Percentiles rank a stretch among this genome's conserved stretches.
phyloP scores from a whole-genome alignment of 2,888 invertebrate genomes.

The Cantharis nigra region DNA sequence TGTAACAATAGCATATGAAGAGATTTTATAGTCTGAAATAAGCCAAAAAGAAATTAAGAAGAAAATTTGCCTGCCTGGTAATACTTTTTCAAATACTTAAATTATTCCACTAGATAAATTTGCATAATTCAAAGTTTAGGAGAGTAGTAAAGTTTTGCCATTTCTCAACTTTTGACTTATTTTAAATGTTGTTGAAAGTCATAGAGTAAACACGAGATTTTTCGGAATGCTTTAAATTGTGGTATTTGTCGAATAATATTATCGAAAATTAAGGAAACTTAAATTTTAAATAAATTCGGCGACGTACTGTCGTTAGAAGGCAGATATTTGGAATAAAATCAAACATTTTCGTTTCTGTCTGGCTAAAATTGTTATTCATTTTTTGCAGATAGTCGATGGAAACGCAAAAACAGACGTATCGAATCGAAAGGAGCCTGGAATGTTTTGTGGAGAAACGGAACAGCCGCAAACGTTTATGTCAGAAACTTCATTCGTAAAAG shows the following conservation, averaged over 20 bases:
- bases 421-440: constrained; percentile 85
- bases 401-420: constrained; percentile 88
- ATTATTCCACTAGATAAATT: constrained; percentile 5
- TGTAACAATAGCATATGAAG: not conserved
- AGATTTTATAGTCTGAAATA: not conserved
- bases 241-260: not conserved
- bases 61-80: not conserved
- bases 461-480: constrained; percentile 94
- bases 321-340: too few species aligned
- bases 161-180: not conserved
- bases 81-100: not conserved
- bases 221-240: not conserved
- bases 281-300: not conserved
- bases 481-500: constrained; percentile 90
- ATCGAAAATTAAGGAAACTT: not conserved
- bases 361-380: constrained; percentile 6
- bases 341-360: too few species aligned
- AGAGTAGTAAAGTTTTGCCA: constrained; percentile 1
- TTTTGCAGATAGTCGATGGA: constrained; percentile 83
- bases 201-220: not conserved
- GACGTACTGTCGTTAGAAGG: too few species aligned
- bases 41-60: not conserved
- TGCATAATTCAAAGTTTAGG: constrained; percentile 1
- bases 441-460: constrained; percentile 92
- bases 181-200: not conserved